A percentile compares a stretch with the other conserved stretches of the same genome.
phyloP scores from a whole-genome alignment of 2,797 vertebrate genomes.

The Paguma larvata region DNA sequence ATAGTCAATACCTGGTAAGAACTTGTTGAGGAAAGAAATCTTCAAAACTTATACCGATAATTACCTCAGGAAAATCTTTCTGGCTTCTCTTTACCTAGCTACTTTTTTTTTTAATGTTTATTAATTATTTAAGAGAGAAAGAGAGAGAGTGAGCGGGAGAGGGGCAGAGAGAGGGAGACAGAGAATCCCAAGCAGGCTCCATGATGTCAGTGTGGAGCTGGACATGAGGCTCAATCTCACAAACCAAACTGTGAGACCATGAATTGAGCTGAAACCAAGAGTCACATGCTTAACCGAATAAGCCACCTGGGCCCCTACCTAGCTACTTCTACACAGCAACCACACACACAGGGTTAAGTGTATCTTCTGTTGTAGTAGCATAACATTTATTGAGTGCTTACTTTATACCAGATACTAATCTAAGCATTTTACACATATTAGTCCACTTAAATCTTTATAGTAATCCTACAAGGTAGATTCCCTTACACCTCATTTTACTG shows the following conservation, averaged over 20 bases:
- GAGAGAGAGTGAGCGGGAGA: too few relatives aligned
- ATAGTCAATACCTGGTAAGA: background rate
- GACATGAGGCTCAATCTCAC: too few relatives aligned
- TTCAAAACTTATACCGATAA: slow-evolving; percentile 2
- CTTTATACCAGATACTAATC: background rate
- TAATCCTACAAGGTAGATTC: background rate
- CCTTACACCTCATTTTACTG: background rate
- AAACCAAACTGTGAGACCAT: too few relatives aligned
- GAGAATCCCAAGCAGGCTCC: too few relatives aligned
- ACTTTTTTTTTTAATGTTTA: too few relatives aligned
- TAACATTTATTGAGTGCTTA: background rate
- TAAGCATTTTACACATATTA: background rate
- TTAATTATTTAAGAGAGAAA: too few relatives aligned
- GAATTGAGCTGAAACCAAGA: too few relatives aligned
- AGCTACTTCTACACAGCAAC: background rate
- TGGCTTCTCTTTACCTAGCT: background rate
- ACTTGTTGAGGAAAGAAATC: slow-evolving; percentile 43
- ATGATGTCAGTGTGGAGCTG: too few relatives aligned
- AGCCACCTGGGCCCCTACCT: background rate
- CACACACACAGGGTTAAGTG: background rate
- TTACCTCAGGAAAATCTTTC: background rate
- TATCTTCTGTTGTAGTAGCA: background rate
- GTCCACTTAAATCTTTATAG: background rate
- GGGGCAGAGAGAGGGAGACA: too few relatives aligned
- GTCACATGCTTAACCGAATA: too few relatives aligned